These are phyloP conservation scores for Philereme vetulata DNA, from an alignment of 2,888 invertebrate genomes.

Conservation along the genomic window DNA sequence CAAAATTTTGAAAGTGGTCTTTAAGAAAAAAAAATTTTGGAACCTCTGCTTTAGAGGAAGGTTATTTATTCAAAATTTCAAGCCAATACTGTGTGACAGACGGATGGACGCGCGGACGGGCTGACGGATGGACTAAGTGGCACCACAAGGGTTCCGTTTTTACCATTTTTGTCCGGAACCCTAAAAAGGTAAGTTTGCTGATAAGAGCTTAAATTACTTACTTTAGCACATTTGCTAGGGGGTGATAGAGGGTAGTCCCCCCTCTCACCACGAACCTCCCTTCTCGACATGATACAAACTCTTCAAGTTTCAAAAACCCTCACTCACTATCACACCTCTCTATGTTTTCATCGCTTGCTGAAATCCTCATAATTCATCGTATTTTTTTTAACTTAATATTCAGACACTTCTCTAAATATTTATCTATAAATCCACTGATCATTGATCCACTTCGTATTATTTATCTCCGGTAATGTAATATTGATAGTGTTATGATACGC, in stretches of 20 bases:
- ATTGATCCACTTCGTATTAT: conserved; percentile 26
- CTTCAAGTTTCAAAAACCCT: not conserved
- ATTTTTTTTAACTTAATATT: conserved; percentile 13
- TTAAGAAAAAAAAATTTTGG: no score
- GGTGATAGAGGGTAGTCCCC: conserved; percentile 64
- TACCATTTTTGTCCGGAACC: no score
- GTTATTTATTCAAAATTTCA: no score
- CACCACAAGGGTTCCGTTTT: no score
- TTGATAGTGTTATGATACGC: conserved; percentile 47
- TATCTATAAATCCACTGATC: conserved; percentile 18
- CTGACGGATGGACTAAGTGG: no score
- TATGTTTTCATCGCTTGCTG: conserved; percentile 14
- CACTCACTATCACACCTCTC: conserved; percentile 4
- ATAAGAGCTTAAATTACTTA: conserved; percentile 37
- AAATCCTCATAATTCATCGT: conserved; percentile 13
- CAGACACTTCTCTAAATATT: conserved; percentile 23
- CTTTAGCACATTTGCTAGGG: conserved; percentile 77
- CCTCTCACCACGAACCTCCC: conserved; percentile 57
- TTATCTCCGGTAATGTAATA: conserved; percentile 56
- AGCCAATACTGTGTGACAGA: no score
- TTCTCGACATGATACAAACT: conserved; percentile 58
- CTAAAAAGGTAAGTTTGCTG: no score
- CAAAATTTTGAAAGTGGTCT: no score
- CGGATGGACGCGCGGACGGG: no score
- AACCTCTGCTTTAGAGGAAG: no score